Evolutionary conservation across 2,797 vertebrate species (phyloP), one percentile per base, ranked within the genome.

Genomic region (Capromys pilorides): DNA sequence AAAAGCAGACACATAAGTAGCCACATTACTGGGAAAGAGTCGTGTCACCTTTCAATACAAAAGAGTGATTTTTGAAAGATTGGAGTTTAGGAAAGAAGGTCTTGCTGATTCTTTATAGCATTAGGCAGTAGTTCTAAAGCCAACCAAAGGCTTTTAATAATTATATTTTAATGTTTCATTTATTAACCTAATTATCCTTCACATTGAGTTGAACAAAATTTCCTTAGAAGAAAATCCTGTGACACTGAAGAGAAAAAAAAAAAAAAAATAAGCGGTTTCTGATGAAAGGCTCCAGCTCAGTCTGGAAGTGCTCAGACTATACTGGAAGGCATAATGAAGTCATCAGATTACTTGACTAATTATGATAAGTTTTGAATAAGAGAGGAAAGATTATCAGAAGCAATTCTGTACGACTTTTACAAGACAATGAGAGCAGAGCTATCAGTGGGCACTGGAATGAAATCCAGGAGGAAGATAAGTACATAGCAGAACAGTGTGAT

Each of bases 151-250:
- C 12, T 85, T 66, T 82, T n/a, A 82, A 49, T 86, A 57, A 62
- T 0, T 79, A 54, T 45, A n/a, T 90, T 82, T 73, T 85, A 82
- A 86, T 11, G 8, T 51, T 88, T 90, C 7, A 21, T 90, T 80
- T 93, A 64, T 22, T 88, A 28, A 49, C 24, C 57, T 73, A 45
- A 93, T 45, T 51, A 88, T 59, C 94, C 91, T n/a, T 80, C 26
- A 71, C 24, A 12, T 54, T 71, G 77, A 66, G 0, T 24, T 61
- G 45, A 13, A 51, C 4, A 69, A 49, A 18, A 33, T 18, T 69
- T 71, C 71, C 75, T 62, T 79, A 49, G 67, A 49, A 57, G 6
- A 54, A n/a, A 19, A 49, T 88, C 51, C 41, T 41, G 5, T 82
- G 64, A 80, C 1, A 19, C 6, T 87, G 39, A 93, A 61, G 2